Percentiles rank a stretch among this genome's conserved stretches.
Evolutionary conservation across 1,140 invertebrate species (phyloP).

Genomic region (Armadillidium nasatum): DNA sequence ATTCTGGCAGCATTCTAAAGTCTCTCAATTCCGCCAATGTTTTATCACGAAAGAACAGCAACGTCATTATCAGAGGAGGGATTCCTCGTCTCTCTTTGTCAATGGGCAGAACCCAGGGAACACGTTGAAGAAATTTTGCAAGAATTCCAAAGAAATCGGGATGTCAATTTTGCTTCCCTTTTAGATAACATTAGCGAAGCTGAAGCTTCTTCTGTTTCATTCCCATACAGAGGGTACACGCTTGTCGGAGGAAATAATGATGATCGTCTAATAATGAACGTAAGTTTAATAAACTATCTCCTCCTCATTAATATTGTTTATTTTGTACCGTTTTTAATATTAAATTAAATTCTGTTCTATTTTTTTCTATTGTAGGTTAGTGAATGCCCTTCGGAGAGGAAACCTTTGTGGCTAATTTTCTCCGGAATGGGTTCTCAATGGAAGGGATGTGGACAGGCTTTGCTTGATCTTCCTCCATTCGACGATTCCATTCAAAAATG

Average conservation of each 20-base stretch:
- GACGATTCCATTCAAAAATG: conserved; percentile 64
- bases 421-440: conserved; percentile 97
- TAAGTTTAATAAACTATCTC: neutral
- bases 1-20: neutral
- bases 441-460: conserved; percentile 81
- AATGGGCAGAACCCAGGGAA: conserved; percentile 76
- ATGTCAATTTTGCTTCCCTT: neutral
- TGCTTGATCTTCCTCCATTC: conserved; percentile 77
- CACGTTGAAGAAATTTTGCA: conserved; percentile 66
- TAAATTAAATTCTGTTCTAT: neutral
- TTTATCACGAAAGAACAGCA: neutral
- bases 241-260: neutral
- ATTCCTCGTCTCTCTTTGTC: conserved; percentile 67
- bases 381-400: conserved; percentile 53
- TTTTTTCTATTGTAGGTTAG: conserved; percentile 30
- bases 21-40: neutral
- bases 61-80: neutral
- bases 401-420: conserved; percentile 89
- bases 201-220: neutral
- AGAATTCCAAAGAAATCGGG: conserved; percentile 45
- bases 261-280: neutral
- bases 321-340: neutral
- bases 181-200: neutral
- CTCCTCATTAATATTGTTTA: too few species aligned
- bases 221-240: neutral